phyloP scores from a whole-genome alignment of 2,797 vertebrate genomes.

The Loriculus beryllinus region DNA sequence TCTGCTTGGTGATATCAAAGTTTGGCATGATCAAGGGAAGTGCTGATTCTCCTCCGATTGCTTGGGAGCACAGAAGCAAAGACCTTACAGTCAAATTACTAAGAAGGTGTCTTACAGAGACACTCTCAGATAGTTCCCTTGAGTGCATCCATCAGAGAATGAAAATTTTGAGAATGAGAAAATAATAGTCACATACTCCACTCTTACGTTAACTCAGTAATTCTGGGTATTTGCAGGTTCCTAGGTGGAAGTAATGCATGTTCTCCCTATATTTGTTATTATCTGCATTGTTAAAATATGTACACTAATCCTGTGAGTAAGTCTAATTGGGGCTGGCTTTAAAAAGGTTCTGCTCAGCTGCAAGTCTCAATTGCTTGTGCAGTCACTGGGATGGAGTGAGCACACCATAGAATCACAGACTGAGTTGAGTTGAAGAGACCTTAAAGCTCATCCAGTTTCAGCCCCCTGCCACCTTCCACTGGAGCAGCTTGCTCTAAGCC shows the following conservation, averaged over 20 bases:
- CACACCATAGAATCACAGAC: background rate
- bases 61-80: background rate
- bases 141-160: slow-evolving; percentile 5
- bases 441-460: background rate
- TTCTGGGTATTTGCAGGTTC: background rate
- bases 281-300: background rate
- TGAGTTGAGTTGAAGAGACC: background rate
- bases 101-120: background rate
- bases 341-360: background rate
- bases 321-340: background rate
- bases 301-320: background rate
- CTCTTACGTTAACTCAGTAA: background rate
- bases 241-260: background rate
- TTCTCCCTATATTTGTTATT: background rate
- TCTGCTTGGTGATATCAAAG: background rate
- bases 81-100: background rate
- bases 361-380: background rate
- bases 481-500: background rate
- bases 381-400: background rate
- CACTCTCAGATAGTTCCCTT: background rate
- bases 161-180: background rate
- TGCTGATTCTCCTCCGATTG: background rate
- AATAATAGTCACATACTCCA: background rate
- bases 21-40: background rate
- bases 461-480: background rate